phyloP scores from a whole-genome alignment of 2,888 invertebrate genomes.

The Frankliniella intonsa region DNA sequence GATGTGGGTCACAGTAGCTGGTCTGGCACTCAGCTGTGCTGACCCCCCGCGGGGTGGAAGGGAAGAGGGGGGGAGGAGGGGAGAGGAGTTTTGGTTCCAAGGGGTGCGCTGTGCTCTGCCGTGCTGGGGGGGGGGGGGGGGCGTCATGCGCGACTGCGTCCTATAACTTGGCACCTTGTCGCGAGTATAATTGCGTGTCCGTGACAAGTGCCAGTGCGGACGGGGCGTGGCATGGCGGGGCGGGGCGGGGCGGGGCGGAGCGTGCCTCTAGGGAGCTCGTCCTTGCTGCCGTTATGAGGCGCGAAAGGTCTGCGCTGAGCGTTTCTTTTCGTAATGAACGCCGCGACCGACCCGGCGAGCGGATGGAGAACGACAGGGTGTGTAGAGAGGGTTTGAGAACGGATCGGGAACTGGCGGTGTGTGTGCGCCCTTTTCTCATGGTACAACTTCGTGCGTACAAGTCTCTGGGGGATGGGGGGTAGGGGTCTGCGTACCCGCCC shows the following conservation, averaged over 20 bases:
- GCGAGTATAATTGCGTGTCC: conserved; percentile 6
- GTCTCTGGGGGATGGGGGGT: background rate
- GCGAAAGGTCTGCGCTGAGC: too few relatives aligned
- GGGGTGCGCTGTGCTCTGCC: background rate
- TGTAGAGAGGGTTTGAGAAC: too few relatives aligned
- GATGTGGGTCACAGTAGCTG: background rate
- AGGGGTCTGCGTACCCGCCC: background rate
- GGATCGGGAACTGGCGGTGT: background rate
- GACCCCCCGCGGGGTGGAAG: background rate
- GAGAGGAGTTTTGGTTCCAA: background rate
- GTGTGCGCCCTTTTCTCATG: background rate
- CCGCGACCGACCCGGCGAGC: too few relatives aligned
- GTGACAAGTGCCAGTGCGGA: background rate
- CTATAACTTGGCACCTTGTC: conserved; percentile 25
- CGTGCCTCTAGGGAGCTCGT: background rate
- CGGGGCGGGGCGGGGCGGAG: background rate
- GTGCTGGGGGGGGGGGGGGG: background rate
- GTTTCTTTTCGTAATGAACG: too few relatives aligned
- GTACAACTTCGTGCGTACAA: background rate
- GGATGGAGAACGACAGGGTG: too few relatives aligned
- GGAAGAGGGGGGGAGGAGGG: background rate
- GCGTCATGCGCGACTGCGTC: background rate
- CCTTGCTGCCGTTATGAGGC: too few relatives aligned
- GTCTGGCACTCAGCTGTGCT: background rate
- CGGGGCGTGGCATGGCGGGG: background rate